These are phyloP conservation scores for Poeciliopsis retropinna DNA, from an alignment of 2,113 vertebrate species.

Conservation along the genomic window DNA sequence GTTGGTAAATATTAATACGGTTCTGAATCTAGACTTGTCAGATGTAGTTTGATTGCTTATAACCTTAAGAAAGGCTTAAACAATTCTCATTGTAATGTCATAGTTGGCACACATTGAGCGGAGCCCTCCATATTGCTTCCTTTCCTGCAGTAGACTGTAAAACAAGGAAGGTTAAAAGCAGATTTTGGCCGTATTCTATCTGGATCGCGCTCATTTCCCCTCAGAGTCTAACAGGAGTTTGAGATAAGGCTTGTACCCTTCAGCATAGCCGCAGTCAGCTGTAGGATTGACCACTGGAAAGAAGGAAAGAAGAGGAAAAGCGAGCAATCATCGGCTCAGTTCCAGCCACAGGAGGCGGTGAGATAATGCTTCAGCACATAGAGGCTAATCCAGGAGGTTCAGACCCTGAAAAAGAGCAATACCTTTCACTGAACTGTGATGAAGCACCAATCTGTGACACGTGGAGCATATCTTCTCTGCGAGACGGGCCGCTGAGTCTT, in stretches of 20 bases:
- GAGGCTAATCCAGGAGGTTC: slow-evolving; percentile 49
- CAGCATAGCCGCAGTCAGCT: slow-evolving; percentile 15
- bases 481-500: slow-evolving; percentile 21
- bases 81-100: background rate
- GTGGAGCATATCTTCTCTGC: slow-evolving; percentile 22
- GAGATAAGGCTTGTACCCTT: slow-evolving; percentile 29
- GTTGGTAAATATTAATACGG: background rate
- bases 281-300: slow-evolving; percentile 26
- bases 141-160: background rate
- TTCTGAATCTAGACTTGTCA: background rate
- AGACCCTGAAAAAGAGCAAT: slow-evolving; percentile 22
- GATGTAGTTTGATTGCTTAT: background rate
- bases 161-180: background rate
- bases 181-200: slow-evolving; percentile 26
- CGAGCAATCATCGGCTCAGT: slow-evolving; percentile 17
- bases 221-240: slow-evolving; percentile 24
- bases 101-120: background rate
- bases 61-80: background rate
- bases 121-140: background rate
- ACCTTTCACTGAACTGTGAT: slow-evolving; percentile 12
- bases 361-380: slow-evolving; percentile 23
- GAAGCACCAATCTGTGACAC: slow-evolving; percentile 18
- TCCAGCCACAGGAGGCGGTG: slow-evolving; percentile 19
- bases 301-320: slow-evolving; percentile 3
- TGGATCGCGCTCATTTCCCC: slow-evolving; percentile 34